Base-by-base conservation (phyloP, 2,888 invertebrate genomes). In the Trissolcus brochymenae region DNA sequence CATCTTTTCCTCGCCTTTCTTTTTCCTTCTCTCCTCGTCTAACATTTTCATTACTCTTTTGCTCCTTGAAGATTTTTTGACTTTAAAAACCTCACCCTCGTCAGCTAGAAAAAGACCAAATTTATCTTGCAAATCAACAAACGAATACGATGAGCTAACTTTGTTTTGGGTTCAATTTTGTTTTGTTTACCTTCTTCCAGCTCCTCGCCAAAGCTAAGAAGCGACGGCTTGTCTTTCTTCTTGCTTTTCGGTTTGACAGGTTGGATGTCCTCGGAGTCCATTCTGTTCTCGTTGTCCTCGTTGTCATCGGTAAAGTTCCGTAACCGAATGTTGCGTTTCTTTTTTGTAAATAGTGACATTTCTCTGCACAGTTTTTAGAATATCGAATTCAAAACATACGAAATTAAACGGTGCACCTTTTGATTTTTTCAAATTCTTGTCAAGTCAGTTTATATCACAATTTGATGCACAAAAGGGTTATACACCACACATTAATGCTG, bases 61-160 rank as follows among this genome's bases (percentile, higher is more conserved):
- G 90, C 97, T 97, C 86, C 97, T 95, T 7, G 96, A 96, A 7
- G 98, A 97, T 90, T 98, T 98, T 89, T 96, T 97, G 60, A 98
- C 96, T 92, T 97, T 95, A 90, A 98, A 98, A 61, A 95, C 94
- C 90, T 97, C 97, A 25, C 93, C 95, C 82, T 93, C 94, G 87
- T 95, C 95, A 84, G 95, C 95, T 90, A 91, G 9, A 35, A 35
- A 89, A 87, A 88, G 14, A 73, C 17, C 14, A 51, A 40, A 46
- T 46, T 46, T 46, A 6, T 46, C 1, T 25, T 25, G 25, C 6
- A 4, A 25, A 25, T 4, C 25, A 25, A 25, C 25, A 6, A 25
- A 35, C 9, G 7, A 35, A 35, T 11, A 11, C 9, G 9, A 35
- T 35, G 35, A 35, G 46, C 7, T 9, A 46, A 46, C 35, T 46